Evolutionary conservation across 2,797 vertebrate genomes (phyloP).

Genomic region (Thamnophis elegans): DNA sequence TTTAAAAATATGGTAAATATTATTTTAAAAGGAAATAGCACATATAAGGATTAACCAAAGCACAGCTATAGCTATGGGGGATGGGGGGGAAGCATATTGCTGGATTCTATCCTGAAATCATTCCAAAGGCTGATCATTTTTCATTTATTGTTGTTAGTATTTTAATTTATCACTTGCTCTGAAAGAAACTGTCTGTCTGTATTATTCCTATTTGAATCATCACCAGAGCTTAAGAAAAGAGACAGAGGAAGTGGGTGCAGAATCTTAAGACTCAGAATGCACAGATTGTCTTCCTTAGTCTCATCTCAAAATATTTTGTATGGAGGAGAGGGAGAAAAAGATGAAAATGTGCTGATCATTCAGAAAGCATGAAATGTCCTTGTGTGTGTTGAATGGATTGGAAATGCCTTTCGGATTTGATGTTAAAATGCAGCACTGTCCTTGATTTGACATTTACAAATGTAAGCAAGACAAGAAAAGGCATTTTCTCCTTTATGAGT

Average conservation of each 20-base stretch:
- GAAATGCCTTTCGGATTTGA: constrained; percentile 30
- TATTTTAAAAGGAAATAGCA: neutral
- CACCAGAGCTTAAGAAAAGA: neutral
- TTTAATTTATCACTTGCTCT: neutral
- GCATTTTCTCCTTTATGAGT: neutral
- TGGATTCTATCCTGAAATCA: neutral
- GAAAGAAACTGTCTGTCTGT: neutral
- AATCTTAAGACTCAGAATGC: neutral
- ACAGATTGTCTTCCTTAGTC: neutral
- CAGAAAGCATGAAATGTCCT: constrained; percentile 30
- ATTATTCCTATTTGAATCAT: neutral
- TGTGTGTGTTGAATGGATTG: constrained; percentile 25
- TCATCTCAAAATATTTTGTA: neutral
- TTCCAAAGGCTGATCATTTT: neutral
- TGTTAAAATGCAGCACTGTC: constrained; percentile 39
- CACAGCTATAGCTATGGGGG: neutral
- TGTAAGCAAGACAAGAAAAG: constrained; percentile 8
- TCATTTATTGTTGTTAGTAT: neutral
- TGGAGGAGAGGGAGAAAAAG: neutral
- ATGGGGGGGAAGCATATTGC: neutral
- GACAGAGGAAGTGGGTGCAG: neutral
- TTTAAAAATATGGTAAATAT: neutral
- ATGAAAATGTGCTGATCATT: neutral
- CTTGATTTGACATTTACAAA: constrained; percentile 44
- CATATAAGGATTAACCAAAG: neutral